Evolutionary conservation across 2,888 invertebrate species (phyloP).

Genomic region (Leucoma salicis): DNA sequence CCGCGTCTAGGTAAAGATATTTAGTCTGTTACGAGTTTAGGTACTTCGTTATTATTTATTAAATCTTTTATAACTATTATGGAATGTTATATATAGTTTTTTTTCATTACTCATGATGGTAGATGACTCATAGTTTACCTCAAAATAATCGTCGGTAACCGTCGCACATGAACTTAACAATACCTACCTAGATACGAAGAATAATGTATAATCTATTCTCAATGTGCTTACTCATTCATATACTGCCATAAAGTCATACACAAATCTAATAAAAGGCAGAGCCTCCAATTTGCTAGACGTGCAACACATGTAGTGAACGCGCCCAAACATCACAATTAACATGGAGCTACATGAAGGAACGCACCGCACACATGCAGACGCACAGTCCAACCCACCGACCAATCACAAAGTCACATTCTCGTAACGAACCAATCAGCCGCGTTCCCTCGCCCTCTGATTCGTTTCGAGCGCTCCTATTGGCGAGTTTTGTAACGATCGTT

Average conservation of each 20-base stretch:
- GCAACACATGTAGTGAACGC: conserved; percentile 43
- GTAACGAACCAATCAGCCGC: conserved; percentile 59
- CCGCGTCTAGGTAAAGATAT: too few species aligned
- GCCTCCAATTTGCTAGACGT: conserved; percentile 46
- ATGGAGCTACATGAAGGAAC: conserved; percentile 56
- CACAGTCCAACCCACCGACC: conserved; percentile 60
- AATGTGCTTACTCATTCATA: conserved; percentile 4
- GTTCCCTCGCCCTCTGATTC: conserved; percentile 59
- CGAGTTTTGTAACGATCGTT: conserved; percentile 62
- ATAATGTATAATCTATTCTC: too few species aligned
- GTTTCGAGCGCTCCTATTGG: conserved; percentile 56
- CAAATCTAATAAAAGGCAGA: conserved; percentile 37
- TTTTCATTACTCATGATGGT: too few species aligned
- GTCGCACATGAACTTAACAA: too few species aligned
- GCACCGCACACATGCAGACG: conserved; percentile 55
- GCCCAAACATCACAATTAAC: conserved; percentile 57
- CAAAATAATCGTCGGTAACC: too few species aligned
- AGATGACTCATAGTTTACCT: too few species aligned
- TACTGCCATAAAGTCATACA: conserved; percentile 24
- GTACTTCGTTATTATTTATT: too few species aligned
- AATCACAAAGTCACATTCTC: conserved; percentile 51
- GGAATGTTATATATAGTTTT: too few species aligned
- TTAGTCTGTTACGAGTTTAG: too few species aligned
- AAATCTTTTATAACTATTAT: too few species aligned
- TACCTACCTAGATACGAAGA: background rate